phyloP scores from a whole-genome alignment of 1,140 invertebrate species.

The Drosophila mayri region DNA sequence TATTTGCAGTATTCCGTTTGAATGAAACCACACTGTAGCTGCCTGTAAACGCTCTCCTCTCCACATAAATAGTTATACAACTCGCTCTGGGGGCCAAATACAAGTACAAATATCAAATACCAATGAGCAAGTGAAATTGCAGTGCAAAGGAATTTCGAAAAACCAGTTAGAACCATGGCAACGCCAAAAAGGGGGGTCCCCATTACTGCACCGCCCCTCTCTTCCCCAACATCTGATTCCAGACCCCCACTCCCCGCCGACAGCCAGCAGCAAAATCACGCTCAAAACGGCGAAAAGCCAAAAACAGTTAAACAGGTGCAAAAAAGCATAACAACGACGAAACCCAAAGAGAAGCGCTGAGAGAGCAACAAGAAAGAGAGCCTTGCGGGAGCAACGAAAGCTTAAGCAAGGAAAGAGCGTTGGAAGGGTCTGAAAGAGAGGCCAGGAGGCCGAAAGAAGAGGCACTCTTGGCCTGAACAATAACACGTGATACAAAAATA shows the following conservation, averaged over 20 bases:
- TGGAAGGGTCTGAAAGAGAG: slow-evolving; percentile 17
- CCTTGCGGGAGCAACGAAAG: slow-evolving; percentile 5
- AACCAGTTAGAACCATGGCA: slow-evolving; percentile 70
- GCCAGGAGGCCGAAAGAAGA: slow-evolving; percentile 23
- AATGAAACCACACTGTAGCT: slow-evolving; percentile 7
- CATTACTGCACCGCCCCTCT: neutral
- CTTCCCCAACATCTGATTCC: neutral
- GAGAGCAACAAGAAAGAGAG: slow-evolving; percentile 12
- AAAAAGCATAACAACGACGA: slow-evolving; percentile 64
- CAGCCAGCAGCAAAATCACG: slow-evolving; percentile 1
- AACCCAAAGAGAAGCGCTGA: slow-evolving; percentile 1
- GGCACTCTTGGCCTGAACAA: slow-evolving; percentile 25
- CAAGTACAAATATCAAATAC: slow-evolving; percentile 12
- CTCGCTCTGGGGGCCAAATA: slow-evolving; percentile 45
- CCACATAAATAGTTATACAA: slow-evolving; percentile 61
- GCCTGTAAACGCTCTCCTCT: neutral
- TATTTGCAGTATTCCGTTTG: neutral
- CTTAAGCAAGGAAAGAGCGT: slow-evolving; percentile 5
- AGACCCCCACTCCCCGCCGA: neutral
- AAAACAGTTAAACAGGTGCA: slow-evolving; percentile 80
- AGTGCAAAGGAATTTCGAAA: slow-evolving; percentile 65
- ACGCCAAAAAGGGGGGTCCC: slow-evolving; percentile 19
- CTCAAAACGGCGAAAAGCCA: slow-evolving; percentile 47
- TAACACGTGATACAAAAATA: slow-evolving; percentile 64
- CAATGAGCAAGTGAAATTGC: slow-evolving; percentile 68